A percentile compares a stretch with the other conserved stretches of the same genome.
Evolutionary conservation across 1,140 invertebrate genomes (phyloP).

Genomic region (Lasioglossum baleicum): DNA sequence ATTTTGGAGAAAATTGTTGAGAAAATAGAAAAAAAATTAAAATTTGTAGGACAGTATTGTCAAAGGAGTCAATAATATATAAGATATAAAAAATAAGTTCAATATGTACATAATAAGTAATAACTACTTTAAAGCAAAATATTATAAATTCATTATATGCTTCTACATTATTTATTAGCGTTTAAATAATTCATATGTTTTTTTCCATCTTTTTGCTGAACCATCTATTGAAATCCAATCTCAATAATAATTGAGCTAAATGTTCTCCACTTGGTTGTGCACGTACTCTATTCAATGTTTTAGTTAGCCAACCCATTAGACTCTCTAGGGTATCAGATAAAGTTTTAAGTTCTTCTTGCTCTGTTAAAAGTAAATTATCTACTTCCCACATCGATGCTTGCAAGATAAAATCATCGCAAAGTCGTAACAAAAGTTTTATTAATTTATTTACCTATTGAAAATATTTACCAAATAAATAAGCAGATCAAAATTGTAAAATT

Average conservation of each 20-base stretch:
- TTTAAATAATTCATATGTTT: too few species aligned
- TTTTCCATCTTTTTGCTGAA: conserved; percentile 83
- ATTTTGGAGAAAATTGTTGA: too few species aligned
- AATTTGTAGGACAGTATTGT: too few species aligned
- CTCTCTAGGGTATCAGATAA: conserved; percentile 73
- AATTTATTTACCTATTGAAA: conserved; percentile 74
- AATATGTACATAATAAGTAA: too few species aligned
- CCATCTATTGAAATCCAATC: conserved; percentile 89
- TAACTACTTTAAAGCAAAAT: too few species aligned
- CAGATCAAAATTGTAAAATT: too few species aligned
- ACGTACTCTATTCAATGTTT: conserved; percentile 82
- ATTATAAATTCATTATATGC: too few species aligned
- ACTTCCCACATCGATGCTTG: conserved; percentile 78
- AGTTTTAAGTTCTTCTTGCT: conserved; percentile 75
- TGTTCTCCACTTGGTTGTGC: conserved; percentile 84
- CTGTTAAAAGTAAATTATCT: conserved; percentile 71
- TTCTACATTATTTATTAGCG: too few species aligned
- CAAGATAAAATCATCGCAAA: conserved; percentile 77
- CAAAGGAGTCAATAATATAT: too few species aligned
- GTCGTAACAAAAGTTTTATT: conserved; percentile 71
- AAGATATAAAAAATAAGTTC: too few species aligned
- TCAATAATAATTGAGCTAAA: conserved; percentile 85
- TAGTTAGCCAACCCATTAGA: conserved; percentile 76
- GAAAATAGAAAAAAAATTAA: too few species aligned
- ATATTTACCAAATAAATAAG: conserved; percentile 38